Evolutionary conservation across 2,888 invertebrate species (phyloP).

Genomic region (Dryobota labecula): DNA sequence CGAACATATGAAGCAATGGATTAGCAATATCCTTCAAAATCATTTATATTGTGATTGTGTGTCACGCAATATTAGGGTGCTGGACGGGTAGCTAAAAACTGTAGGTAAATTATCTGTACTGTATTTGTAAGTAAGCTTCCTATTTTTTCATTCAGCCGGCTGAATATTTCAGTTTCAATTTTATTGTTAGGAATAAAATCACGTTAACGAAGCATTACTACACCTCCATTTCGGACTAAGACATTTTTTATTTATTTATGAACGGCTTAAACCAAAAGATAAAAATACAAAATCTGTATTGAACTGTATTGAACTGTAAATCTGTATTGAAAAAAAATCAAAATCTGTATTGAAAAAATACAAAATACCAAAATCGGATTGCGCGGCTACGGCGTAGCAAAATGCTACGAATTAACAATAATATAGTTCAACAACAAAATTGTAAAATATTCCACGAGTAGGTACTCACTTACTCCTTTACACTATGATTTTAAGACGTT

Average conservation of each 20-base stretch:
- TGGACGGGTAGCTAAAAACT: not conserved
- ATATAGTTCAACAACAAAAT: not conserved
- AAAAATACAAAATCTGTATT: too few relatives aligned
- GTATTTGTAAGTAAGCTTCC: not conserved
- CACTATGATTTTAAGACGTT: not conserved
- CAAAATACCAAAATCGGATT: too few relatives aligned
- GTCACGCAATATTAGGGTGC: too few relatives aligned
- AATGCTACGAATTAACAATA: conserved; percentile 18
- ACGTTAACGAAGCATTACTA: not conserved
- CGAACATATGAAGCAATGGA: too few relatives aligned
- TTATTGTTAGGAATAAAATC: not conserved
- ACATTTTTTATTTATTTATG: not conserved
- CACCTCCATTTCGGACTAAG: not conserved
- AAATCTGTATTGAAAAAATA: too few relatives aligned
- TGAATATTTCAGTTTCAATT: not conserved
- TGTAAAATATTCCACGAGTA: not conserved
- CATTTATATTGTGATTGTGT: too few relatives aligned
- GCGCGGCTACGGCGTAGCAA: conserved; percentile 24
- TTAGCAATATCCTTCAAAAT: too few relatives aligned
- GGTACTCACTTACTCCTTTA: not conserved
- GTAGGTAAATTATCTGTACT: not conserved
- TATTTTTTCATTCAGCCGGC: not conserved
- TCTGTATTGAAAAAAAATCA: too few relatives aligned
- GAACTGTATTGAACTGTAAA: too few relatives aligned
- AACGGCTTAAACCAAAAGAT: too few relatives aligned